Conservation (phyloP, 2,797 vertebrate species). For the Gobio occitaniae region DNA sequence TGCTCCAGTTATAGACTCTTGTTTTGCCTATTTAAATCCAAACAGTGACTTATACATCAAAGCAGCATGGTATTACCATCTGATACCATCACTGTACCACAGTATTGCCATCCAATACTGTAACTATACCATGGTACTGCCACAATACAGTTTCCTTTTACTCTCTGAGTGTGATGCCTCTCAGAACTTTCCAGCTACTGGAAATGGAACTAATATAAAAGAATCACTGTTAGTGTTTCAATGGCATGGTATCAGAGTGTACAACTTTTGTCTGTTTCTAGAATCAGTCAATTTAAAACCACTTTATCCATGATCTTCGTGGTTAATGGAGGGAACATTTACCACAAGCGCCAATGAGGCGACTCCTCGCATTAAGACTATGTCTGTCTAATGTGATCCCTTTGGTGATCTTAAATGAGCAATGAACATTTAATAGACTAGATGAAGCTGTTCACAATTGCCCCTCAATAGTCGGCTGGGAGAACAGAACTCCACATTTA, state of each 20-base stretch:
- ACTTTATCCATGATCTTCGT: slow-evolving; percentile 56
- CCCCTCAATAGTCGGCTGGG: slow-evolving; percentile 14
- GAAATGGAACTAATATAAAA: not conserved
- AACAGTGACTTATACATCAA: too few relatives aligned
- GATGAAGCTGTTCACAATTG: slow-evolving; percentile 25
- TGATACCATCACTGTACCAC: not conserved
- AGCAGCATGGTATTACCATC: not conserved
- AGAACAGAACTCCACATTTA: slow-evolving; percentile 18
- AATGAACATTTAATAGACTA: slow-evolving; percentile 50
- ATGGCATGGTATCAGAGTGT: not conserved
- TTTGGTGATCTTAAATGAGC: slow-evolving; percentile 61
- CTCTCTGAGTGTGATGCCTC: not conserved
- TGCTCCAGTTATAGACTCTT: too few relatives aligned
- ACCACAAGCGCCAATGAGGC: slow-evolving; percentile 60
- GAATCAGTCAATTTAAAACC: slow-evolving; percentile 59
- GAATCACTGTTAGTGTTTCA: slow-evolving; percentile 3
- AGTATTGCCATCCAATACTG: too few relatives aligned
- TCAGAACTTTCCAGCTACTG: not conserved
- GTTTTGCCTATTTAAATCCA: too few relatives aligned
- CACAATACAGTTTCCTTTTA: not conserved
- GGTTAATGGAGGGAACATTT: slow-evolving; percentile 61
- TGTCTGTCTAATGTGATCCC: slow-evolving; percentile 61
- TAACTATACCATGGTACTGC: not conserved
- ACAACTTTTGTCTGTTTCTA: slow-evolving; percentile 53
- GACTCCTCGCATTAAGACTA: slow-evolving; percentile 37